phyloP scores from a whole-genome alignment of 2,888 invertebrate genomes.

The Leucania comma region DNA sequence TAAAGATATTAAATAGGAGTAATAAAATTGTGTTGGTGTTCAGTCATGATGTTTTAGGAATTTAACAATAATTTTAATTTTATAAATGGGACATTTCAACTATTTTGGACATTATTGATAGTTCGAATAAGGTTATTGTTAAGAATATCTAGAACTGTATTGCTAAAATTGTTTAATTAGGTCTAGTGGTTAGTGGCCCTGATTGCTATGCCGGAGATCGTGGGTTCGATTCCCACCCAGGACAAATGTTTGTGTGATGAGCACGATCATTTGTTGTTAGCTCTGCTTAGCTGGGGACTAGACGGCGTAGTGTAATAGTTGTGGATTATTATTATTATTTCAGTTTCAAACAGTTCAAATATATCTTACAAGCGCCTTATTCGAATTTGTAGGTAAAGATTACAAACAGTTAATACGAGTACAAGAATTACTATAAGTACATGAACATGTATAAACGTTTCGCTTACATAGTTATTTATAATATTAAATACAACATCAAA shows the following conservation, averaged over 20 bases:
- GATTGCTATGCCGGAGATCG: too few species aligned
- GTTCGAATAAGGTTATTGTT: constrained; percentile 36
- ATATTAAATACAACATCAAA: constrained; percentile 81
- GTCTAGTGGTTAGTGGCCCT: too few species aligned
- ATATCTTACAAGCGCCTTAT: constrained; percentile 32
- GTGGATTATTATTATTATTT: too few species aligned
- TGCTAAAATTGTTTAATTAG: not conserved
- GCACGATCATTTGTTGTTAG: too few species aligned
- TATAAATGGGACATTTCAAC: constrained; percentile 29
- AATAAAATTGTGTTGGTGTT: constrained; percentile 62
- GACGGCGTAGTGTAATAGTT: too few species aligned
- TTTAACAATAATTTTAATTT: constrained; percentile 13
- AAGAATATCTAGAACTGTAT: constrained; percentile 13
- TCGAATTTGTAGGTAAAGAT: constrained; percentile 23
- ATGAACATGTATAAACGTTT: constrained; percentile 57
- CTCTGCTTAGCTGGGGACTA: too few species aligned
- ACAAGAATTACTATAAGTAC: constrained; percentile 47
- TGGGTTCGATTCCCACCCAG: too few species aligned
- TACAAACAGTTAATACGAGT: constrained; percentile 44
- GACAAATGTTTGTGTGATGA: too few species aligned
- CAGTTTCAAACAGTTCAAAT: not conserved
- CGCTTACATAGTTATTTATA: constrained; percentile 49
- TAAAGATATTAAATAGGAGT: constrained; percentile 61
- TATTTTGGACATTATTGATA: constrained; percentile 35
- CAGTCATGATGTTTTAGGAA: constrained; percentile 54